A percentile compares a stretch with the other conserved stretches of the same genome.
phyloP scores from a whole-genome alignment of 2,888 invertebrate species.

The Lasioglossum oenotherae region DNA sequence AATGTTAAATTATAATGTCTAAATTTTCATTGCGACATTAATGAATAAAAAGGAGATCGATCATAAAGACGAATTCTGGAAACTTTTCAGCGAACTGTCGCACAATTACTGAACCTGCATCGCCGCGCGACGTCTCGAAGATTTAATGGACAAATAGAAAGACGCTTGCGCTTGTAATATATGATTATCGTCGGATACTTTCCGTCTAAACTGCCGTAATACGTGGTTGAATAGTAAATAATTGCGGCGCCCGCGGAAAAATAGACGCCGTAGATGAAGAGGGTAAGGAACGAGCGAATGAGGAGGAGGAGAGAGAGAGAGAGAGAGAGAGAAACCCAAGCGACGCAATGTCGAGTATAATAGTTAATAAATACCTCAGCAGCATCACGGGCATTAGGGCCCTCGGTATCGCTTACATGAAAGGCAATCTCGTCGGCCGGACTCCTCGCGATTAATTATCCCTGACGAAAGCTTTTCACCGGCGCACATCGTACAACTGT shows the following conservation, averaged over 20 bases:
- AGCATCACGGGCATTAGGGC: conserved; percentile 37
- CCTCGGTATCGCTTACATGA: conserved; percentile 51
- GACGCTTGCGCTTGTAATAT: conserved; percentile 41
- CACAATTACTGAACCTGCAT: neutral
- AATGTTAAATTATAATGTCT: too few relatives aligned
- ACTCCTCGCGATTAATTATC: conserved; percentile 64
- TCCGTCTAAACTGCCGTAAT: conserved; percentile 46
- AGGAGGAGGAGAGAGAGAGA: conserved; percentile 32
- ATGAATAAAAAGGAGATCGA: too few relatives aligned
- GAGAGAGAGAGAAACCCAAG: conserved; percentile 29
- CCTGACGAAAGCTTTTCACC: conserved; percentile 67
- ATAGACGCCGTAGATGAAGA: neutral
- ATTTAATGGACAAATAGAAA: conserved; percentile 57
- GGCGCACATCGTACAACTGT: conserved; percentile 62
- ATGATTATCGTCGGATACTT: conserved; percentile 48
- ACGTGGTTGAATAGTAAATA: conserved; percentile 54
- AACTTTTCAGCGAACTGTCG: neutral
- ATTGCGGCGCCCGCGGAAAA: conserved; percentile 34
- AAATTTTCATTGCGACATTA: too few relatives aligned
- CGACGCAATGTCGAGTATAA: conserved; percentile 43
- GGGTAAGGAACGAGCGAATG: neutral
- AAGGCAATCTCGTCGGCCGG: conserved; percentile 50
- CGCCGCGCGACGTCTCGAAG: conserved; percentile 26
- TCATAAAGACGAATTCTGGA: too few relatives aligned
- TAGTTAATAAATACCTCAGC: conserved; percentile 53